Conservation (phyloP, 1,140 invertebrate species). For the Drosophila eugracilis region DNA sequence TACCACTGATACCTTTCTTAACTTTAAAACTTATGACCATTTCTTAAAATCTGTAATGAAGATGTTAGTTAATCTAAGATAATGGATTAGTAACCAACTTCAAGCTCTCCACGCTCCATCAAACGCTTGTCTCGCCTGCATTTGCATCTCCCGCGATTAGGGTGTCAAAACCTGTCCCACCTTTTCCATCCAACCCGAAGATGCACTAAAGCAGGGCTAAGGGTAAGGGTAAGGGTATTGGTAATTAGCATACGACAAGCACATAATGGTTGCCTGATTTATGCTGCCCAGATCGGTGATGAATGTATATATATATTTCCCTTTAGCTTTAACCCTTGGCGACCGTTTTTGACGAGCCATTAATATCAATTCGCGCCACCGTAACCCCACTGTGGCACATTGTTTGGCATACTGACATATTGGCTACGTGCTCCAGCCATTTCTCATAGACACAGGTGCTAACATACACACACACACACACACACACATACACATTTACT, state of each 20-base stretch:
- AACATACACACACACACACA: neutral
- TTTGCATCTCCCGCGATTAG: constrained; percentile 22
- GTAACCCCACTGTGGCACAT: constrained; percentile 46
- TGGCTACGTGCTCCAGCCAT: constrained; percentile 48
- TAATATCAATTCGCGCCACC: constrained; percentile 55
- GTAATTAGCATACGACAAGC: constrained; percentile 44
- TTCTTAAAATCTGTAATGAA: neutral
- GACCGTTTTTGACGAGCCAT: constrained; percentile 40
- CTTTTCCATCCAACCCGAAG: neutral
- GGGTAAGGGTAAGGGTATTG: neutral
- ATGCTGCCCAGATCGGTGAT: constrained; percentile 37
- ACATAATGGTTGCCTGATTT: constrained; percentile 24
- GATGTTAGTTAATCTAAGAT: neutral
- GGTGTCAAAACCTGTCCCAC: constrained; percentile 9
- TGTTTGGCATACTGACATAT: constrained; percentile 53
- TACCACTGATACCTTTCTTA: neutral
- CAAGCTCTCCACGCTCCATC: neutral
- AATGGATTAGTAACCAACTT: neutral
- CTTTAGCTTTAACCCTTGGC: constrained; percentile 1
- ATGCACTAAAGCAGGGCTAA: constrained; percentile 2
- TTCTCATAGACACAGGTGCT: constrained; percentile 5
- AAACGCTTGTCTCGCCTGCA: constrained; percentile 22
- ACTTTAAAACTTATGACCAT: neutral
- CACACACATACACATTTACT: neutral
- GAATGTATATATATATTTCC: constrained; percentile 4